Percentiles rank a stretch among this genome's conserved stretches.
Conservation (phyloP, 1,140 invertebrate species). For the Temnothorax curvispinosus region DNA sequence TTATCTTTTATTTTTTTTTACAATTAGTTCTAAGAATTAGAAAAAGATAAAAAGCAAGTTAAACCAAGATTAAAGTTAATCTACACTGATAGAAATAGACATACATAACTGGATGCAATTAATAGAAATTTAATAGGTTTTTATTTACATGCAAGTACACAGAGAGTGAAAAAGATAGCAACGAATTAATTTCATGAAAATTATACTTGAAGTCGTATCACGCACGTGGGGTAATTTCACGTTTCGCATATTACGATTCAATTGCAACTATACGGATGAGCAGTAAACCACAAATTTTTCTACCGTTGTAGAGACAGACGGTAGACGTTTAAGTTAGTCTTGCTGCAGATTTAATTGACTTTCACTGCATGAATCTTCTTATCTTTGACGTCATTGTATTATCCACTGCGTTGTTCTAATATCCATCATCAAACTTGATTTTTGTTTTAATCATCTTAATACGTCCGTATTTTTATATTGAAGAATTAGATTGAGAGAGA, state of each 20-base stretch:
- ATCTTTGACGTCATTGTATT: neutral
- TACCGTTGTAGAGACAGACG: neutral
- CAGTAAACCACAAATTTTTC: conserved; percentile 11
- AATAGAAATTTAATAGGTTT: neutral
- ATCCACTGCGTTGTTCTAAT: neutral
- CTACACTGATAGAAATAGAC: too few relatives aligned
- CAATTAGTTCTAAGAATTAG: too few relatives aligned
- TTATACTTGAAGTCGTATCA: neutral
- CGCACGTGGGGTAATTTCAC: neutral
- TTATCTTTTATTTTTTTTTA: too few relatives aligned
- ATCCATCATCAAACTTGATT: conserved; percentile 1
- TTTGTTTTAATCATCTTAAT: conserved; percentile 1
- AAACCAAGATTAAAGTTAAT: too few relatives aligned
- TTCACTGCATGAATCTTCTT: conserved; percentile 22
- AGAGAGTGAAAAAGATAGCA: neutral
- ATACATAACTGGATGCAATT: neutral
- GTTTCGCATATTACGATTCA: neutral
- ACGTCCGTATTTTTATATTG: neutral
- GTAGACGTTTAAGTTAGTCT: neutral
- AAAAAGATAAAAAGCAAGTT: too few relatives aligned
- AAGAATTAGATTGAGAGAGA: neutral
- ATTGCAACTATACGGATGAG: neutral
- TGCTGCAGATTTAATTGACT: conserved; percentile 43
- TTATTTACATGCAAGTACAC: neutral
- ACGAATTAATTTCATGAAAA: neutral